Base-by-base conservation (phyloP, 2,797 vertebrate species). In the Sphenopsis melanotis region DNA sequence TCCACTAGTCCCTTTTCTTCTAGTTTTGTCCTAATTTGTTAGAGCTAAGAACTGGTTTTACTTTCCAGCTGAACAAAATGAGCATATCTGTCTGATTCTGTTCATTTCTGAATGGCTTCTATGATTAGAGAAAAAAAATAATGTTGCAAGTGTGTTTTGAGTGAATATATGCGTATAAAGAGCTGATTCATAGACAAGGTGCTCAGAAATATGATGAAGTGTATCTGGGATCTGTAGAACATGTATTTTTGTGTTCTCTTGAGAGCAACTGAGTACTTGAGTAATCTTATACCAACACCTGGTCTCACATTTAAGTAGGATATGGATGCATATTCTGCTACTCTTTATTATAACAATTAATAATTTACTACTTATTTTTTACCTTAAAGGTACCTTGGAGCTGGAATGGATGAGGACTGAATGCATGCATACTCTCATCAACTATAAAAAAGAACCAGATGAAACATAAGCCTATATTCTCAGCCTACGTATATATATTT, bases 401-500 rank as follows among this genome's bases (percentile, higher is more conserved):
- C 7, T 53, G 37, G 12, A 61, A 6, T 9, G 34, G 37, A 36
- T 42, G 23, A 71, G 30, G 19, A 53, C 23, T 75, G 27, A 88
- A 82, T 32, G 12, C 7, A 16, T n/a, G 19, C 50, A 14, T 41
- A 42, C 4, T 78, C n/a, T 17, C 23, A 71, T 4, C 18, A 79
- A 30, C 9, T 36, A 36, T 27, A n/a, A 52, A 60, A 69, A 6
- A 39, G 7, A 52, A 13, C 4, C 9, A 87, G 23, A 4, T 59
- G 44, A 83, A 88, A 80, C 5, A 13, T 19, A 88, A 66, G 1
- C 20, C 5, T 52, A 12, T 53, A 47, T 71, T 85, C 18, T 65
- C 10, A 50, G 26, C 15, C 2, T 66, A 34, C 0, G 0, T 30
- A 21, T 37, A 56, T 22, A 20, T n/a, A 47, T 21, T 5, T 60